Percentiles rank a stretch among this genome's conserved stretches.
These are phyloP conservation scores for Scaptomyza tumidula DNA, from an alignment of 2,888 invertebrate genomes.

Conservation along the genomic window DNA sequence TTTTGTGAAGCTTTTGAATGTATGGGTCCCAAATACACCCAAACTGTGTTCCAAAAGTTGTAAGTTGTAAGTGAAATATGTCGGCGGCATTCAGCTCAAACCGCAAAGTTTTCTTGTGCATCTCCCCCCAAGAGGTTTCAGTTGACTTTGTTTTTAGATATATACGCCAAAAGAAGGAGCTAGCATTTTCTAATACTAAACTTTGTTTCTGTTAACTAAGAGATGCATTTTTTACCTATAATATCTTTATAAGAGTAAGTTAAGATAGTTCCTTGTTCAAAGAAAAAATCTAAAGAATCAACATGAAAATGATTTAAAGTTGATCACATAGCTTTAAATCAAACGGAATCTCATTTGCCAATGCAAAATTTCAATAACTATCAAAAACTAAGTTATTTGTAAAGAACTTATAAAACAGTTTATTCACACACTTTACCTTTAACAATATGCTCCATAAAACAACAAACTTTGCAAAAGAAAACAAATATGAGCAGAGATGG, in stretches of 20 bases:
- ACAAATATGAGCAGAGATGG: not conserved
- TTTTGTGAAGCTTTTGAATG: slow-evolving; percentile 35
- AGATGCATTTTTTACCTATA: too few relatives aligned
- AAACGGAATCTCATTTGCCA: not conserved
- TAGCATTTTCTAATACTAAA: not conserved
- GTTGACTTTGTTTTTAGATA: not conserved
- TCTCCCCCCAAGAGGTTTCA: slow-evolving; percentile 4
- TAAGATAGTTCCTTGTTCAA: too few relatives aligned
- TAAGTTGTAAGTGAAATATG: slow-evolving; percentile 41
- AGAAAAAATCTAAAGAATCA: too few relatives aligned
- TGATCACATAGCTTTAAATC: too few relatives aligned
- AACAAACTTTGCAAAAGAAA: not conserved
- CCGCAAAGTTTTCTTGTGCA: slow-evolving; percentile 26
- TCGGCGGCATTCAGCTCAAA: slow-evolving; percentile 45
- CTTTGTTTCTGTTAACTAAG: too few relatives aligned
- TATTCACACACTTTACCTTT: too few relatives aligned
- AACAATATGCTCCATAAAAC: not conserved
- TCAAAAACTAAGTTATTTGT: too few relatives aligned
- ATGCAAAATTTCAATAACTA: not conserved
- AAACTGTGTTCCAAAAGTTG: slow-evolving; percentile 30
- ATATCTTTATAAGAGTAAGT: too few relatives aligned
- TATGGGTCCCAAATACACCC: slow-evolving; percentile 12
- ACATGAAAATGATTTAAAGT: too few relatives aligned
- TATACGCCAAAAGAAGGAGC: too few relatives aligned
- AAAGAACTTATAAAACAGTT: too few relatives aligned